Percentiles rank a stretch among this genome's conserved stretches.
Conservation (phyloP, 2,797 vertebrate genomes). For the Mormyrus proboscirostris region DNA sequence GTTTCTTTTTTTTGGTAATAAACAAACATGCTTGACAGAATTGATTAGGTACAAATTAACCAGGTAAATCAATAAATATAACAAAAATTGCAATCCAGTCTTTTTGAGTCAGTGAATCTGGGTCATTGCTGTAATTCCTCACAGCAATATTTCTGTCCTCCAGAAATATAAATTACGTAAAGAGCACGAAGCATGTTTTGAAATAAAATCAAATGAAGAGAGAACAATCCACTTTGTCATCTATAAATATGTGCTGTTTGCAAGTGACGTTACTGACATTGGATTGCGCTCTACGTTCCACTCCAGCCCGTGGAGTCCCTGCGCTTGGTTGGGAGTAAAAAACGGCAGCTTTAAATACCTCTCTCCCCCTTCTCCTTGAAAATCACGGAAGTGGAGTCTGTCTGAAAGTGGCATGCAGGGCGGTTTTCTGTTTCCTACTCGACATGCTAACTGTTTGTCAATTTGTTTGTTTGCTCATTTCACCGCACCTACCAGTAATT, state of each 20-base stretch:
- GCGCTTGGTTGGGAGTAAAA: background rate
- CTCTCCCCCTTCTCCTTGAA: background rate
- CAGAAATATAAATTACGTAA: background rate
- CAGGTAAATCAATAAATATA: background rate
- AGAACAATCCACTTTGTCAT: background rate
- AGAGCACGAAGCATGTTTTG: background rate
- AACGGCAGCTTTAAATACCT: background rate
- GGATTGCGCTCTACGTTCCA: background rate
- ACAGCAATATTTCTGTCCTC: background rate
- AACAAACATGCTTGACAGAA: background rate
- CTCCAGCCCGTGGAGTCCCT: background rate
- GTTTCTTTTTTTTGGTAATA: background rate
- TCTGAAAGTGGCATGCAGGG: background rate
- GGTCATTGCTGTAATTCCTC: slow-evolving; percentile 20
- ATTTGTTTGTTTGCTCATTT: background rate
- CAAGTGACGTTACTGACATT: background rate
- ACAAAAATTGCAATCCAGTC: background rate
- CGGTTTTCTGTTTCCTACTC: background rate
- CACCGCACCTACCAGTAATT: background rate
- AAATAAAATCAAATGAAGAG: background rate
- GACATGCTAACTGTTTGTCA: background rate
- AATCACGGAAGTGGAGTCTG: background rate
- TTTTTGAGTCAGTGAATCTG: slow-evolving; percentile 22
- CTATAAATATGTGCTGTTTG: background rate
- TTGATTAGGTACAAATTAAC: background rate